phyloP scores from a whole-genome alignment of 2,113 vertebrate species.

The Sturnira hondurensis region DNA sequence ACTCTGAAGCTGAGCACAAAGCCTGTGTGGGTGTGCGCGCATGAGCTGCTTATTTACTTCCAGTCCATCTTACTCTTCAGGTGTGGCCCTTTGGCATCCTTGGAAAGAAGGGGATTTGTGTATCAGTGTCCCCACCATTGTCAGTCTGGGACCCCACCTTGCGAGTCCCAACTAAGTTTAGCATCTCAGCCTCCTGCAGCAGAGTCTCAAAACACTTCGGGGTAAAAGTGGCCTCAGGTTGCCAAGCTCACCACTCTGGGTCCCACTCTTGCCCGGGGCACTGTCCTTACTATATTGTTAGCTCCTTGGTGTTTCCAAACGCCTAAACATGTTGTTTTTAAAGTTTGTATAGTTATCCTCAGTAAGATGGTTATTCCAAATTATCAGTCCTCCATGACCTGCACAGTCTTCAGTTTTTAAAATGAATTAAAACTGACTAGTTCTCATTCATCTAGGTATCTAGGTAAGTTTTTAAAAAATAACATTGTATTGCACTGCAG shows the following conservation, averaged over 20 bases:
- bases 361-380: not conserved
- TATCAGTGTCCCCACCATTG: not conserved
- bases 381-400: not conserved
- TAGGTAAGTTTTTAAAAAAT: not conserved
- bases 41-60: not conserved
- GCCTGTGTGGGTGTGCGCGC: not conserved
- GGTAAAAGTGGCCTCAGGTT: not conserved
- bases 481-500: not conserved
- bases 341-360: not conserved
- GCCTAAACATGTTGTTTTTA: not conserved
- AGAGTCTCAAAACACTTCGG: not conserved
- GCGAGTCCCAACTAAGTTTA: not conserved
- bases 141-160: not conserved
- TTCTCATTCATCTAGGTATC: not conserved
- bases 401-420: not conserved
- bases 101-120: not conserved
- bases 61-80: not conserved
- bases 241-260: not conserved
- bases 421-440: not conserved
- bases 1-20: not conserved
- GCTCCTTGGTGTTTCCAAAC: not conserved
- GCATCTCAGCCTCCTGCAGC: not conserved
- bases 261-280: not conserved
- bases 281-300: not conserved
- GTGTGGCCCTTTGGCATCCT: not conserved